Conservation (phyloP, 2,797 vertebrate species). For the Clarias pachynema region DNA sequence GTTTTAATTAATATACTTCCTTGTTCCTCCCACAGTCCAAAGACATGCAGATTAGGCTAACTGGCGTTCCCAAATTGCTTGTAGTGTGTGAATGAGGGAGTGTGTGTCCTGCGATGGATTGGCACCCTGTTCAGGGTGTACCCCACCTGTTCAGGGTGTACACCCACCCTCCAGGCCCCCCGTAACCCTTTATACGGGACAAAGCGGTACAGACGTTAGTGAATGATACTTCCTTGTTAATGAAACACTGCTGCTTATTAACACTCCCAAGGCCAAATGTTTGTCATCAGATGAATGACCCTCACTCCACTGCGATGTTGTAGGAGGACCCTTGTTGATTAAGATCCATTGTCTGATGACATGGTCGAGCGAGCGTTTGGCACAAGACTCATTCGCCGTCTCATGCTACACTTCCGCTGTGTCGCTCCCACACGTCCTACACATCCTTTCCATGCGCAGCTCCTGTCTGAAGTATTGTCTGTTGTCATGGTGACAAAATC, state of each 20-base stretch:
- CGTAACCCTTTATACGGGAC: too few relatives aligned
- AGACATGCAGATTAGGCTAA: too few relatives aligned
- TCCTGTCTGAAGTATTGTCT: constrained; percentile 77
- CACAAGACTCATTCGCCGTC: constrained; percentile 41
- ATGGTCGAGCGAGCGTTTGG: constrained; percentile 29
- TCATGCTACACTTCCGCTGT: constrained; percentile 51
- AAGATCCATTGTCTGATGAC: constrained; percentile 20
- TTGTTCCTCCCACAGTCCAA: too few relatives aligned
- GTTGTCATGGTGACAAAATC: constrained; percentile 80
- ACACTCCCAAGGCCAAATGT: background rate
- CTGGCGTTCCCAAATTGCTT: too few relatives aligned
- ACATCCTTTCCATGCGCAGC: constrained; percentile 73
- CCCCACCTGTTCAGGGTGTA: too few relatives aligned
- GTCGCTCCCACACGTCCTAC: constrained; percentile 70
- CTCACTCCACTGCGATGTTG: constrained; percentile 10
- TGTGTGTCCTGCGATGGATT: too few relatives aligned
- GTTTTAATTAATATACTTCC: background rate
- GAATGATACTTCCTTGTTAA: background rate
- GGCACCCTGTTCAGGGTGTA: too few relatives aligned
- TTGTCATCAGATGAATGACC: constrained; percentile 8
- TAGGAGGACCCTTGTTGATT: constrained; percentile 37
- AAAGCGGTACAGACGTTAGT: too few relatives aligned
- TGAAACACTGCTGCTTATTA: background rate
- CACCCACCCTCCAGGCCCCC: too few relatives aligned
- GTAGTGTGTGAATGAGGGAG: too few relatives aligned